Conservation (phyloP, 2,888 invertebrate species). For the Harpalus rufipes region DNA sequence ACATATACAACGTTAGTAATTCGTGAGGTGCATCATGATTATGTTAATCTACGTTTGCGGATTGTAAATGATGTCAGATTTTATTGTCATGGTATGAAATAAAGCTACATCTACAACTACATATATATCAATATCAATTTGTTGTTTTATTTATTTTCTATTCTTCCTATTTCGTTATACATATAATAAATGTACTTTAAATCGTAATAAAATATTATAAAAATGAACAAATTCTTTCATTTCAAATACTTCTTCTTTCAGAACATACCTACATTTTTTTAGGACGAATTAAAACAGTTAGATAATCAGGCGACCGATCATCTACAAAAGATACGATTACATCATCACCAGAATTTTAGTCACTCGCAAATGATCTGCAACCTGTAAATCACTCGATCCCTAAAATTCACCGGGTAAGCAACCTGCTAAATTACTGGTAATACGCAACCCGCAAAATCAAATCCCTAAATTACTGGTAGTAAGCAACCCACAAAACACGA, state of each 20-base stretch:
- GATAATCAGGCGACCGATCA: no score
- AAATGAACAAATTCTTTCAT: neutral
- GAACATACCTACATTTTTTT: neutral
- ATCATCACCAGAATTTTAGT: no score
- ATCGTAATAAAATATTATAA: neutral
- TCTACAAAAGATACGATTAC: no score
- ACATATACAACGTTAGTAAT: slow-evolving; percentile 63
- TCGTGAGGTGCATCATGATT: slow-evolving; percentile 64
- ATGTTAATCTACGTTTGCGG: slow-evolving; percentile 63
- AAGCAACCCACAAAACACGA: no score
- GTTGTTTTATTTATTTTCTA: slow-evolving; percentile 37
- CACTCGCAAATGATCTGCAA: no score
- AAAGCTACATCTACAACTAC: slow-evolving; percentile 62
- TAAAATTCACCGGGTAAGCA: no score
- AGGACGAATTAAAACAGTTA: no score
- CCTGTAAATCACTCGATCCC: no score
- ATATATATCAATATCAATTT: slow-evolving; percentile 19
- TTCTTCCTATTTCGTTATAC: slow-evolving; percentile 2
- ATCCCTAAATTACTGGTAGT: no score
- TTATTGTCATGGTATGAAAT: slow-evolving; percentile 65
- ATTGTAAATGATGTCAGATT: slow-evolving; percentile 64
- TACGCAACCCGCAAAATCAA: no score
- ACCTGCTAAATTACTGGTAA: no score
- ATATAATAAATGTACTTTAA: neutral
- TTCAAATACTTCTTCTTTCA: neutral